phyloP scores from a whole-genome alignment of 2,888 invertebrate species.

The Stenoptilia bipunctidactyla region DNA sequence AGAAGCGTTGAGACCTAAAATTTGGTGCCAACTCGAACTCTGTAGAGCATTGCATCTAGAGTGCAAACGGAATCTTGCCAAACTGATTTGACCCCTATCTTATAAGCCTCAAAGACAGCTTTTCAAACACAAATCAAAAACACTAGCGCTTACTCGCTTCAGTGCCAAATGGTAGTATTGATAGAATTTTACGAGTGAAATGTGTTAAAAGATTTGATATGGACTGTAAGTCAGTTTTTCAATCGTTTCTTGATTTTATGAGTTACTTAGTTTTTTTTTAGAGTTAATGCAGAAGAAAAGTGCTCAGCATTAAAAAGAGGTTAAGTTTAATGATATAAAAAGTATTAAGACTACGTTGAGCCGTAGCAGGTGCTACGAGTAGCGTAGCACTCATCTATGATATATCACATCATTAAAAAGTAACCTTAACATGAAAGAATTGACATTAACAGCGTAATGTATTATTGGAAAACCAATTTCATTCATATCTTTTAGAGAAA shows the following conservation, averaged over 20 bases:
- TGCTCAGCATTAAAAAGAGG: no score
- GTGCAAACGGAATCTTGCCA: constrained; percentile 8
- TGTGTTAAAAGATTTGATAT: constrained; percentile 32
- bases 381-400: no score
- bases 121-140: neutral
- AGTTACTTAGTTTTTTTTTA: no score
- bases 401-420: no score
- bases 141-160: constrained; percentile 14
- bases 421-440: no score
- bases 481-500: constrained; percentile 18
- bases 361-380: no score
- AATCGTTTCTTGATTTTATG: no score
- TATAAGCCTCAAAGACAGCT: constrained; percentile 15
- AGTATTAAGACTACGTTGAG: no score
- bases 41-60: constrained; percentile 42
- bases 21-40: constrained; percentile 66
- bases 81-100: constrained; percentile 16
- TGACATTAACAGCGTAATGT: neutral
- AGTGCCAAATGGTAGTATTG: constrained; percentile 40
- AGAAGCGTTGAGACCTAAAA: constrained; percentile 64
- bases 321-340: constrained; percentile 12
- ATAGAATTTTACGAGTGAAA: constrained; percentile 41
- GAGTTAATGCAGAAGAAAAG: no score
- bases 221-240: no score
- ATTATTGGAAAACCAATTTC: neutral